phyloP scores from a whole-genome alignment of 1,140 invertebrate species.

The Aphelenchoides besseyi region DNA sequence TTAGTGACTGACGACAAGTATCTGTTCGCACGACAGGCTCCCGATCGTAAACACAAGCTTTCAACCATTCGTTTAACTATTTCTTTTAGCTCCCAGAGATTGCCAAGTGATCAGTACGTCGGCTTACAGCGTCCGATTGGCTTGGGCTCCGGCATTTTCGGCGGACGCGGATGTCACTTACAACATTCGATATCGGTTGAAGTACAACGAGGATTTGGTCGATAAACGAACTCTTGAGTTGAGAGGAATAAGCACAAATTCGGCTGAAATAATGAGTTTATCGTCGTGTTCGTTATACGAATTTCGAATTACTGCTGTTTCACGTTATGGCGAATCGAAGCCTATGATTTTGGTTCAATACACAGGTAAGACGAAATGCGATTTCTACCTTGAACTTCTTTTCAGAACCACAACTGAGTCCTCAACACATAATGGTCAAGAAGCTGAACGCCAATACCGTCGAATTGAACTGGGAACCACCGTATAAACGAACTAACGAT shows the following conservation, averaged over 20 bases:
- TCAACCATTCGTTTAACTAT: too few species aligned
- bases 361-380: conserved; percentile 43
- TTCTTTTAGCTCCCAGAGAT: conserved; percentile 56
- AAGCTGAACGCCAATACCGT: conserved; percentile 59
- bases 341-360: conserved; percentile 59
- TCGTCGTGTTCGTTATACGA: conserved; percentile 61
- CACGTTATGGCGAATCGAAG: conserved; percentile 59
- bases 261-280: conserved; percentile 59
- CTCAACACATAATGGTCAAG: conserved; percentile 60
- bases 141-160: conserved; percentile 61
- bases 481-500: conserved; percentile 55
- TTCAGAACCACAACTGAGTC: conserved; percentile 60
- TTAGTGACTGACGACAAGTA: conserved; percentile 61
- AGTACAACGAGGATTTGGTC: conserved; percentile 52
- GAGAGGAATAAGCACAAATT: conserved; percentile 52
- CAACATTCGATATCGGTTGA: conserved; percentile 59
- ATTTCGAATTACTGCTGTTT: conserved; percentile 61
- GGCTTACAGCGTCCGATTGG: conserved; percentile 58
- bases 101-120: conserved; percentile 61
- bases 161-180: conserved; percentile 57
- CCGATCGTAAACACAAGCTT: too few species aligned
- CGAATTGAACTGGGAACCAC: conserved; percentile 61
- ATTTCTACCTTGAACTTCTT: background rate
- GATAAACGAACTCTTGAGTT: conserved; percentile 51
- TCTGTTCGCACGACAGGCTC: conserved; percentile 58